Conservation (phyloP, 1,140 invertebrate genomes). For the Musca vetustissima region DNA sequence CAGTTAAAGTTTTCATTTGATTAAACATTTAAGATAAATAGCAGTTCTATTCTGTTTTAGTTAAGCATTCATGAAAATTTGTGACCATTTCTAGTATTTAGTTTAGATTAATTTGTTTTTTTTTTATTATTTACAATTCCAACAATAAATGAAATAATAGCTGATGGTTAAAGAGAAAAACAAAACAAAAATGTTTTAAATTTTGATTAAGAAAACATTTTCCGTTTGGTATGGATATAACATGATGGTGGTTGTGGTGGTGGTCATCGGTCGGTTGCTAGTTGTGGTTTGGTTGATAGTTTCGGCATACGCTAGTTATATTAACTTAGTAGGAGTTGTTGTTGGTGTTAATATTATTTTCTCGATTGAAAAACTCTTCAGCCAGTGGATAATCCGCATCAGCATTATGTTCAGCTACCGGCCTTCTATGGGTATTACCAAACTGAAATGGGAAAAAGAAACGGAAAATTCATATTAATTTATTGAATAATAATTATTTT, state of each 20-base stretch:
- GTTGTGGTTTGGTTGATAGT: too few species aligned
- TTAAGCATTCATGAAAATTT: slow-evolving; percentile 9
- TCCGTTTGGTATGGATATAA: not conserved
- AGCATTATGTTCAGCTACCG: slow-evolving; percentile 32
- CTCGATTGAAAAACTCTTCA: slow-evolving; percentile 43
- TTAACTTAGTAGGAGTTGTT: slow-evolving; percentile 43
- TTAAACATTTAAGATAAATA: too few species aligned
- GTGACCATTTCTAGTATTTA: slow-evolving; percentile 6
- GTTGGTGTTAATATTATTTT: slow-evolving; percentile 27
- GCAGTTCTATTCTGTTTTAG: slow-evolving; percentile 48
- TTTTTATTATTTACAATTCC: not conserved
- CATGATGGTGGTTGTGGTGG: not conserved
- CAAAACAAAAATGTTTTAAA: not conserved
- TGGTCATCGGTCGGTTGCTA: too few species aligned
- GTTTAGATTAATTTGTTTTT: not conserved
- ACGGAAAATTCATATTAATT: too few species aligned
- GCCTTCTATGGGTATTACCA: slow-evolving; percentile 40
- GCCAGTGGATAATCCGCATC: slow-evolving; percentile 51
- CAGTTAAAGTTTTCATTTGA: slow-evolving; percentile 50
- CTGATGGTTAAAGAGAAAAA: not conserved
- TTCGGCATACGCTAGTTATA: not conserved
- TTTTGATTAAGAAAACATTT: not conserved
- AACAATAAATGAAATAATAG: not conserved
- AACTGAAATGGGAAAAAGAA: slow-evolving; percentile 34
- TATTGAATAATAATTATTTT: too few species aligned